A percentile compares a stretch with the other conserved stretches of the same genome.
phyloP scores from a whole-genome alignment of 2,113 vertebrate species.

The Physeter macrocephalus region DNA sequence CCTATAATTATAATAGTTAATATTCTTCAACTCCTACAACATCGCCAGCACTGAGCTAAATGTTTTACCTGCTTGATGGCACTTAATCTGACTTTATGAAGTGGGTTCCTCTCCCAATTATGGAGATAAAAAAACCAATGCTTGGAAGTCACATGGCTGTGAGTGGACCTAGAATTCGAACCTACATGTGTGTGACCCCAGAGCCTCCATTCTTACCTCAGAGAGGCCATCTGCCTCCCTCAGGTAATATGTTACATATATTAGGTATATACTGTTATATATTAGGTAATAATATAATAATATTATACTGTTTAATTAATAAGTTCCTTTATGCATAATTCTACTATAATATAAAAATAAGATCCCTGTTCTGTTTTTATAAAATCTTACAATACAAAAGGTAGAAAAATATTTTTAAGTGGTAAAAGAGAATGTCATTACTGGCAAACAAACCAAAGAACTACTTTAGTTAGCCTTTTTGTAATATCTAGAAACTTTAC shows the following conservation, averaged over 20 bases:
- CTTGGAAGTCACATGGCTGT: background rate
- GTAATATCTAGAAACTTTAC: background rate
- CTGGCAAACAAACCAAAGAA: slow-evolving; percentile 19
- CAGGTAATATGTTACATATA: background rate
- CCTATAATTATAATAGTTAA: background rate
- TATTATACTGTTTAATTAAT: background rate
- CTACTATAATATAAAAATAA: slow-evolving; percentile 10
- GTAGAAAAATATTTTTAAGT: background rate
- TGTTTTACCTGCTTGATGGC: background rate
- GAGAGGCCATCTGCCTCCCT: background rate
- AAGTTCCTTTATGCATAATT: background rate
- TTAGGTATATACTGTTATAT: background rate
- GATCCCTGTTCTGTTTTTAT: background rate
- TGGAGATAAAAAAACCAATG: background rate
- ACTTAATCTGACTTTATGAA: slow-evolving; percentile 22
- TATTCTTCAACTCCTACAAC: background rate
- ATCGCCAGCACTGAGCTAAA: background rate
- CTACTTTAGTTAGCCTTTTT: background rate
- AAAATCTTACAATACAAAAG: slow-evolving; percentile 12
- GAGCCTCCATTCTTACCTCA: background rate
- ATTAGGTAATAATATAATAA: background rate
- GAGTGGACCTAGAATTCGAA: background rate
- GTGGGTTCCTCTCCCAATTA: background rate
- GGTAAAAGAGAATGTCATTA: background rate
- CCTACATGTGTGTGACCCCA: background rate